These are phyloP conservation scores for Lophura swinhoii DNA, from an alignment of 2,797 vertebrate species.

Conservation along the genomic window DNA sequence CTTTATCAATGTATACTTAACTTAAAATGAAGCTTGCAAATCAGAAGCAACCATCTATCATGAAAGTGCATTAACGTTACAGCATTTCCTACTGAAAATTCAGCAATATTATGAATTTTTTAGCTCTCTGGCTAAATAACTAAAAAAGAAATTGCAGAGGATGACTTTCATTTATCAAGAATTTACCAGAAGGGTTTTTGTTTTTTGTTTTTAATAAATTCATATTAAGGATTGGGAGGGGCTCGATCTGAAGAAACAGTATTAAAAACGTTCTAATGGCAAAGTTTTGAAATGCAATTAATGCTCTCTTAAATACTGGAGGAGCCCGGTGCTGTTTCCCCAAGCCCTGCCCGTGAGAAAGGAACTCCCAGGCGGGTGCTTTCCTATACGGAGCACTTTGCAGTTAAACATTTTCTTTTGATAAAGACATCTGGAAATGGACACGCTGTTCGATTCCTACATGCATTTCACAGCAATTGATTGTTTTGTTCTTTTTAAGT, in stretches of 20 bases:
- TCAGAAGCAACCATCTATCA: conserved; percentile 65
- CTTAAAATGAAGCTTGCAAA: conserved; percentile 74
- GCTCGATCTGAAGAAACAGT: conserved; percentile 18
- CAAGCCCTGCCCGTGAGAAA: conserved; percentile 25
- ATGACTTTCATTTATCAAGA: conserved; percentile 34
- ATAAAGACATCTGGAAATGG: conserved; percentile 15
- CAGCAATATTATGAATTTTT: conserved; percentile 64
- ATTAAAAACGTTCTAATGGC: conserved; percentile 7
- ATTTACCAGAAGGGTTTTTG: conserved; percentile 9
- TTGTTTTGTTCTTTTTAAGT: conserved; percentile 68
- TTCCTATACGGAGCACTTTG: conserved; percentile 4
- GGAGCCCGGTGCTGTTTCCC: conserved; percentile 36
- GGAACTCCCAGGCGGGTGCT: not conserved
- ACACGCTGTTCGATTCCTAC: conserved; percentile 22
- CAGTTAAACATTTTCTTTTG: not conserved
- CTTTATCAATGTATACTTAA: conserved; percentile 76
- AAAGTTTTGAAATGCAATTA: not conserved
- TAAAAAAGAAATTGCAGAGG: conserved; percentile 20
- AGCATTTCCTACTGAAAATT: conserved; percentile 59
- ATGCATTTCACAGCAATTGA: conserved; percentile 29
- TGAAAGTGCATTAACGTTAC: conserved; percentile 62
- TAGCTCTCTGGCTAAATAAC: conserved; percentile 58
- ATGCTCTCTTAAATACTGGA: conserved; percentile 8
- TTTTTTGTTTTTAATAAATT: conserved; percentile 49
- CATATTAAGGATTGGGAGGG: conserved; percentile 52